Evolutionary conservation across 2,888 invertebrate genomes (phyloP).

Genomic region (Mimumesa dahlbomi): DNA sequence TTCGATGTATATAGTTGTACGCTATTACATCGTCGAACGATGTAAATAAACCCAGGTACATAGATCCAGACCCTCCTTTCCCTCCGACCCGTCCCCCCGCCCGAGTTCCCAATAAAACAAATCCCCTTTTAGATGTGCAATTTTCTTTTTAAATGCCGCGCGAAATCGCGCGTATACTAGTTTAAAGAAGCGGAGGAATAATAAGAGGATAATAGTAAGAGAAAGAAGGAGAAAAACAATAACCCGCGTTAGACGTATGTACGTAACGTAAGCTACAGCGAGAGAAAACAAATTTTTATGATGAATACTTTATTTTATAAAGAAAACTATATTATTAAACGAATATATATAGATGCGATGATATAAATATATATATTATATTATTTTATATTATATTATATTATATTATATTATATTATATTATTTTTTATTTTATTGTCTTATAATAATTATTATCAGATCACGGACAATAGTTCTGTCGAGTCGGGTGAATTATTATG

Average conservation of each 20-base stretch:
- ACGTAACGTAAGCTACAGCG: constrained; percentile 56
- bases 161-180: constrained; percentile 40
- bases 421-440: constrained; percentile 68
- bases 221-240: constrained; percentile 33
- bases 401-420: constrained; percentile 65
- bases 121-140: constrained; percentile 58
- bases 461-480: constrained; percentile 64
- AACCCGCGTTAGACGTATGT: constrained; percentile 50
- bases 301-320: constrained; percentile 78
- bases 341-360: constrained; percentile 58
- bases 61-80: constrained; percentile 32
- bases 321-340: constrained; percentile 74
- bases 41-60: constrained; percentile 57
- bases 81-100: not conserved
- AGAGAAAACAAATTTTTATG: constrained; percentile 71
- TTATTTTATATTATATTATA: constrained; percentile 68
- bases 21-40: constrained; percentile 42
- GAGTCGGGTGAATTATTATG: not conserved
- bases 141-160: constrained; percentile 44
- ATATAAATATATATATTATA: constrained; percentile 51
- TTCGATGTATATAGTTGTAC: constrained; percentile 34
- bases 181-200: no score
- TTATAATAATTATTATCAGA: constrained; percentile 63
- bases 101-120: no score
- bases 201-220: no score